Evolutionary conservation across 2,888 invertebrate genomes (phyloP).

Genomic region (Phasia obesa): DNA sequence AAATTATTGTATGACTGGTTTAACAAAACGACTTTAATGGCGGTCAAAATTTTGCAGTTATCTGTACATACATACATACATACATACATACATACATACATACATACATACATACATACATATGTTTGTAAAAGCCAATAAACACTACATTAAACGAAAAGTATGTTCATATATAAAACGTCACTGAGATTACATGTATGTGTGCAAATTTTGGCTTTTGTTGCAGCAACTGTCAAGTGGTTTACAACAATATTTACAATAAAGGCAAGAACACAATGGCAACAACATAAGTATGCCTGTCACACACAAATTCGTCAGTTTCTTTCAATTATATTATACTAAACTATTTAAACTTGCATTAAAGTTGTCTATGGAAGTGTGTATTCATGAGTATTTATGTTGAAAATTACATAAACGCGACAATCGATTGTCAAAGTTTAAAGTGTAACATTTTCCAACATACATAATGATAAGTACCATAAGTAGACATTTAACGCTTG

Average conservation of each 20-base stretch:
- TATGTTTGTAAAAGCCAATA: too few relatives aligned
- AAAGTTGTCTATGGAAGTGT: neutral
- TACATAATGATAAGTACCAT: constrained; percentile 6
- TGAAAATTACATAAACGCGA: constrained; percentile 36
- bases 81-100: too few relatives aligned
- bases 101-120: too few relatives aligned
- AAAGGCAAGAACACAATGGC: constrained; percentile 43
- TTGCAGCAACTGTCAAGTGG: constrained; percentile 49
- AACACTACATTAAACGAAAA: too few relatives aligned
- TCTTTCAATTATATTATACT: too few relatives aligned
- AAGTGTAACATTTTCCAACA: constrained; percentile 44
- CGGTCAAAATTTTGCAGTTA: constrained; percentile 44
- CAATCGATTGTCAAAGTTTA: constrained; percentile 35
- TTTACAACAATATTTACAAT: constrained; percentile 59
- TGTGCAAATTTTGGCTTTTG: neutral
- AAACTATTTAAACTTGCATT: neutral
- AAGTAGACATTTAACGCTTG: constrained; percentile 30
- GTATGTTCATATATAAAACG: constrained; percentile 2
- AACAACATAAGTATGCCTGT: neutral
- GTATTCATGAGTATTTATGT: neutral
- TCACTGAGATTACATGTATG: constrained; percentile 15
- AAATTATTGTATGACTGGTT: constrained; percentile 39
- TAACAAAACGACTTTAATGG: constrained; percentile 49
- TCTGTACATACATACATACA: constrained; percentile 17
- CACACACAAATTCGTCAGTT: neutral